Percentiles rank a stretch among this genome's conserved stretches.
Evolutionary conservation across 2,113 vertebrate genomes (phyloP).

Genomic region (Ictalurus punctatus): DNA sequence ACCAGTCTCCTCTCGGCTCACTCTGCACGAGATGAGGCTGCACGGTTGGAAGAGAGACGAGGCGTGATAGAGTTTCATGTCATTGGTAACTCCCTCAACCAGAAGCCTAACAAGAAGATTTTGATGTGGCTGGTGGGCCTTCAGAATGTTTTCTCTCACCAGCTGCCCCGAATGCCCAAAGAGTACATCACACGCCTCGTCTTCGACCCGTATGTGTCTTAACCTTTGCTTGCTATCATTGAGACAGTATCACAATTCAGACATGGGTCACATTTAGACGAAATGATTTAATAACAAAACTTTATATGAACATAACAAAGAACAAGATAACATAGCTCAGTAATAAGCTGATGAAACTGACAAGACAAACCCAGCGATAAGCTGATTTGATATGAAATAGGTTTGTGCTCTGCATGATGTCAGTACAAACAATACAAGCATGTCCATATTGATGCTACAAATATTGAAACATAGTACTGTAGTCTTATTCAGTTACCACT

Average conservation of each 20-base stretch:
- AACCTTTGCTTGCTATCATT: neutral
- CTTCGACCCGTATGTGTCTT: conserved; percentile 89
- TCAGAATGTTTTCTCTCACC: conserved; percentile 98
- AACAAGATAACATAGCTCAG: neutral
- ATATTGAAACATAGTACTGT: no score
- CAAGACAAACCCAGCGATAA: neutral
- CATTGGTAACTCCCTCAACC: conserved; percentile 93
- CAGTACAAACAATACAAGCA: neutral
- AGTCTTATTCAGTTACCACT: no score
- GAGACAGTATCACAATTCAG: neutral
- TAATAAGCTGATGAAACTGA: neutral
- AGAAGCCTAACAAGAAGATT: conserved; percentile 97
- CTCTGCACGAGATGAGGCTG: conserved; percentile 92
- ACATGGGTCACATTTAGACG: neutral
- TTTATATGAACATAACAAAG: neutral
- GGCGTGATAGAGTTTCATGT: conserved; percentile 98
- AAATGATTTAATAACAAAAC: neutral
- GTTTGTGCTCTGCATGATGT: neutral
- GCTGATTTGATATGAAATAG: neutral
- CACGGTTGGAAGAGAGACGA: conserved; percentile 89
- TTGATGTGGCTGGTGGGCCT: conserved; percentile 98
- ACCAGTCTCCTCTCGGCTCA: conserved; percentile 93
- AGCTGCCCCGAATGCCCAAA: conserved; percentile 97
- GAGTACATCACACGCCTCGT: conserved; percentile 97
- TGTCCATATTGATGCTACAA: no score